Evolutionary conservation across 1,140 invertebrate species (phyloP).

Genomic region (honey bee (Apis mellifera)): DNA sequence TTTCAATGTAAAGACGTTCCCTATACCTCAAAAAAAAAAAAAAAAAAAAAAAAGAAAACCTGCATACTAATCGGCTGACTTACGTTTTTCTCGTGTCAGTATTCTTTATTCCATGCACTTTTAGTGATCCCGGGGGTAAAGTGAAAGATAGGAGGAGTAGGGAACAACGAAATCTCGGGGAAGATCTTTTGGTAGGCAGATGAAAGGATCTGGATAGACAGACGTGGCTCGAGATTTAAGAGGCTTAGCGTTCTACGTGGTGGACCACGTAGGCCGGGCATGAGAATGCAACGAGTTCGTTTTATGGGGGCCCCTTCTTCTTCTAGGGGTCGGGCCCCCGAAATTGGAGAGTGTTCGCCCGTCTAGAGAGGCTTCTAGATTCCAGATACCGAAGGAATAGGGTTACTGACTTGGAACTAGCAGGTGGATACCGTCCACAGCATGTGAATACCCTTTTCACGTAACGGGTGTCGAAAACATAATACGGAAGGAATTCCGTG

Average conservation of each 20-base stretch:
- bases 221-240: constrained; percentile 62
- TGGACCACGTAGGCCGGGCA: constrained; percentile 28
- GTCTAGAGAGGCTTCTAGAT: constrained; percentile 65
- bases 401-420: constrained; percentile 65
- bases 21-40: background rate
- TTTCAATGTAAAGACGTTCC: background rate
- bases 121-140: constrained; percentile 1
- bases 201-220: constrained; percentile 48
- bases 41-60: background rate
- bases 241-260: constrained; percentile 50
- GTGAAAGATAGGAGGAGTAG: background rate
- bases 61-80: constrained; percentile 22
- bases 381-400: constrained; percentile 68
- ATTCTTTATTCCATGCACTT: constrained; percentile 24
- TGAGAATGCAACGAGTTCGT: constrained; percentile 53
- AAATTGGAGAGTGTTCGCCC: constrained; percentile 62
- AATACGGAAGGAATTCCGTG: constrained; percentile 19
- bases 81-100: background rate
- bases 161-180: constrained; percentile 41
- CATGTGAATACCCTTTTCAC: constrained; percentile 48
- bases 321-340: constrained; percentile 52
- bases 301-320: constrained; percentile 56
- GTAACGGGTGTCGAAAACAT: constrained; percentile 64
- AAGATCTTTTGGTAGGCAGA: constrained; percentile 52
- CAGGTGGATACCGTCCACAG: constrained; percentile 67